Conservation (phyloP, 2,797 vertebrate species). For the Hydrophis major region DNA sequence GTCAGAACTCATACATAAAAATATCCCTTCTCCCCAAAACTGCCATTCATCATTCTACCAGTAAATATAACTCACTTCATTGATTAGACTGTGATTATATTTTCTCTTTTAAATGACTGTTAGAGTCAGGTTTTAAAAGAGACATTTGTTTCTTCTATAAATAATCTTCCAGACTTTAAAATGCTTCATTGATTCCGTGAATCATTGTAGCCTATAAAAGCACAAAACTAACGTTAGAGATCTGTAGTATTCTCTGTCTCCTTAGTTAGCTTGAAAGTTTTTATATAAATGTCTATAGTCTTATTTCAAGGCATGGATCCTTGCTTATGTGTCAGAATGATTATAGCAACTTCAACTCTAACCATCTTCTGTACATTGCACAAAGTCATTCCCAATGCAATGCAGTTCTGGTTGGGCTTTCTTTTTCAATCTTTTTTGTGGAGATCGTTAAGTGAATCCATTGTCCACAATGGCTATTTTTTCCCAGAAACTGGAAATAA, state of each 20-base stretch:
- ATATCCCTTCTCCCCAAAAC: slow-evolving; percentile 48
- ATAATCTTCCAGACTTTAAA: slow-evolving; percentile 57
- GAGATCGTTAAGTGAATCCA: not conserved
- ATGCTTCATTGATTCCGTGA: slow-evolving; percentile 60
- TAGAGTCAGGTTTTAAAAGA: slow-evolving; percentile 62
- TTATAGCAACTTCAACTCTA: not conserved
- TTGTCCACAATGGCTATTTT: not conserved
- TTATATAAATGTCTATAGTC: not conserved
- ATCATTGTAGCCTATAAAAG: slow-evolving; percentile 46
- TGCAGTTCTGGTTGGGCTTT: not conserved
- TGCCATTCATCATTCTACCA: slow-evolving; percentile 57
- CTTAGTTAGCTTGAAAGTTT: not conserved
- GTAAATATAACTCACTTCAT: slow-evolving; percentile 67
- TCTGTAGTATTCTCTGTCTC: not conserved
- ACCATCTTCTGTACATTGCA: not conserved
- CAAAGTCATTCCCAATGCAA: not conserved
- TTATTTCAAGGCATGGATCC: not conserved
- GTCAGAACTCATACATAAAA: slow-evolving; percentile 61
- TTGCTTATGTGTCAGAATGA: not conserved
- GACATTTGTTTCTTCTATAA: slow-evolving; percentile 59
- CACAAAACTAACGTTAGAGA: slow-evolving; percentile 34
- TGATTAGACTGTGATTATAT: slow-evolving; percentile 64
- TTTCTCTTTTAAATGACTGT: slow-evolving; percentile 67
- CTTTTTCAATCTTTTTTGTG: not conserved
- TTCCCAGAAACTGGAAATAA: not conserved